Conservation (phyloP, 2,113 vertebrate species). For the Calonectris borealis region DNA sequence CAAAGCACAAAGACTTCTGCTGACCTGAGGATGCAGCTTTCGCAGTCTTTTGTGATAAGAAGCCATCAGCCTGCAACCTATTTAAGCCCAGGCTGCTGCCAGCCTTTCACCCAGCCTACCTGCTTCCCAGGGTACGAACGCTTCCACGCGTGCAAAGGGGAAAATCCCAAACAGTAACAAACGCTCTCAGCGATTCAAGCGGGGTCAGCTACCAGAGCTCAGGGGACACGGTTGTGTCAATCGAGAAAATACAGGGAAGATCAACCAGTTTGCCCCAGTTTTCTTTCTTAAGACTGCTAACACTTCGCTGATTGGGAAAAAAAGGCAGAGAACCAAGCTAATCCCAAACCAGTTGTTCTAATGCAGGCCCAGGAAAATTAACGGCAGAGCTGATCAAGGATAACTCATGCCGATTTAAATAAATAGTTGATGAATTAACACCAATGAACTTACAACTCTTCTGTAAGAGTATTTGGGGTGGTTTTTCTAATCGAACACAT, state of each 20-base stretch:
- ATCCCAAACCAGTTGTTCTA: background rate
- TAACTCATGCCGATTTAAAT: background rate
- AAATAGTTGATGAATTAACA: background rate
- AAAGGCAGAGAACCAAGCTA: background rate
- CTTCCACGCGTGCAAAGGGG: background rate
- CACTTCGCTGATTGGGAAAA: background rate
- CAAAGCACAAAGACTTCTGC: background rate
- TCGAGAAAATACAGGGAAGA: background rate
- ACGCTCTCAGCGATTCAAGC: background rate
- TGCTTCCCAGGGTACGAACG: rapidly evolving
- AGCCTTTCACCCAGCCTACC: no score
- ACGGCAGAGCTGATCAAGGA: background rate
- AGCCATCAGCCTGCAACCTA: background rate
- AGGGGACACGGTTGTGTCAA: rapidly evolving
- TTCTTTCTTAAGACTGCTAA: no score
- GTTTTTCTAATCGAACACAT: no score
- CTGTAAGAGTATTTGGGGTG: background rate
- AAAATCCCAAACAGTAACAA: background rate
- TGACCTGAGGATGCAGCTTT: background rate
- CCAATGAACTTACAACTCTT: background rate
- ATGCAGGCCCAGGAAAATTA: background rate
- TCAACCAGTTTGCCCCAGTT: background rate
- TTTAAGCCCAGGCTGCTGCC: background rate
- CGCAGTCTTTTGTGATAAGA: background rate
- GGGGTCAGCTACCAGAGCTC: background rate